Evolutionary conservation across 2,113 vertebrate species (phyloP), one percentile per base, ranked within the genome.

Genomic region (Platycercus adscitus): DNA sequence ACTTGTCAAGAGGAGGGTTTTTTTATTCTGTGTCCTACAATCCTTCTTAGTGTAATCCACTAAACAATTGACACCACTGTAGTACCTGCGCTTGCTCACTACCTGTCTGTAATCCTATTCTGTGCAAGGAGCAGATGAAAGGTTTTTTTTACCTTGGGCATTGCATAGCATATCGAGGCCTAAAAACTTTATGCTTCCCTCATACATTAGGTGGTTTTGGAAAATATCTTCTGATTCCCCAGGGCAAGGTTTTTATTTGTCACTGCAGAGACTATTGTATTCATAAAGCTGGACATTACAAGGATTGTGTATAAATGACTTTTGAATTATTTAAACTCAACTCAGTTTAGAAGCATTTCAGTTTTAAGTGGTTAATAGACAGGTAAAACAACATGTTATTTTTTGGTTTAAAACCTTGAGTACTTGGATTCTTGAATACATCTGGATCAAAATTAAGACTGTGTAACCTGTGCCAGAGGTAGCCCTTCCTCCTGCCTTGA

Each of bases 401-500:
- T 75, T 70, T 61, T 53, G n/a, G 29, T 81, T 85, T 75, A 92
- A 88, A 85, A 43, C 5, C 16, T 73, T 61, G 13, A 60, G 50
- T 44, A 25, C 2, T 15, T 64, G 21, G 41, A 11, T 26, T 7
- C 18, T n/a, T 49, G 61, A 73, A 18, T 5, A 20, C 7, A 61
- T 56, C 17, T 81, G 44, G 69, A 39, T 85, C 5, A 29, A 69
- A 93, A 71, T 56, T 2, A 82, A 43, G 44, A 70, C 44, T 80
- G 52, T 41, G 25, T 46, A 72, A 55, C 17, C 12, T 0, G 0
- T 55, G 47, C 13, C 46, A 72, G 31, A 83, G 52, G 17, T 35
- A 89, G 31, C n/a, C 44, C 11, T 87, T 90, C n/a, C 9, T 73
- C 8, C 26, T 81, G 37, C 35, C 26, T 69, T 26, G 20, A 92